Conservation (phyloP, 2,113 vertebrate genomes). For the Gobiocypris rarus region DNA sequence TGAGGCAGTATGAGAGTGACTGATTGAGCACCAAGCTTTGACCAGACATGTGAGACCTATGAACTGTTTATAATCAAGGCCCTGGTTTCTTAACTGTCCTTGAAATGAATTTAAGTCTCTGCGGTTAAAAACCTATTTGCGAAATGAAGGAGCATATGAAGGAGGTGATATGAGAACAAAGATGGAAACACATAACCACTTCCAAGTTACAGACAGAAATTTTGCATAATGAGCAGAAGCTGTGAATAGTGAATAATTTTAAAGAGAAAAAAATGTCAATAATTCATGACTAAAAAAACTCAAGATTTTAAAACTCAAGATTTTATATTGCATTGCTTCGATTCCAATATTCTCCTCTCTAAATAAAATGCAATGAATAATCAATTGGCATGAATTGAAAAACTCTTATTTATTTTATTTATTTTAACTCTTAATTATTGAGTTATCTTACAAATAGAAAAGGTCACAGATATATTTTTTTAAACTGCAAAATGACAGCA, state of each 20-base stretch:
- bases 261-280: slow-evolving; percentile 2
- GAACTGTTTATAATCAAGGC: slow-evolving; percentile 6
- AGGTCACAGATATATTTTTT: background rate
- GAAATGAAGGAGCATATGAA: background rate
- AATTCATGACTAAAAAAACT: slow-evolving; percentile 18
- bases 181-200: background rate
- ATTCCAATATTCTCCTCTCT: background rate
- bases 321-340: background rate
- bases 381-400: background rate
- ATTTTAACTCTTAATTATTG: slow-evolving; percentile 20
- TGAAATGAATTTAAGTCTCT: background rate
- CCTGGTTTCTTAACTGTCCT: background rate
- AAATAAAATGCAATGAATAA: slow-evolving; percentile 20
- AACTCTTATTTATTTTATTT: too few species aligned
- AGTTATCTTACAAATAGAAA: slow-evolving; percentile 8
- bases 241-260: slow-evolving; percentile 29
- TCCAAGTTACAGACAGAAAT: background rate
- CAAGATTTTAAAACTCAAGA: too few species aligned
- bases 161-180: slow-evolving; percentile 17
- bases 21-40: slow-evolving; percentile 1
- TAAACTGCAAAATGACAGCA: background rate
- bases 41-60: background rate
- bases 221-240: slow-evolving; percentile 28
- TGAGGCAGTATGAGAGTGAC: slow-evolving; percentile 27
- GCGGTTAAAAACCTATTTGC: background rate